Conservation (phyloP, 2,113 vertebrate genomes). For the Athene cunicularia region DNA sequence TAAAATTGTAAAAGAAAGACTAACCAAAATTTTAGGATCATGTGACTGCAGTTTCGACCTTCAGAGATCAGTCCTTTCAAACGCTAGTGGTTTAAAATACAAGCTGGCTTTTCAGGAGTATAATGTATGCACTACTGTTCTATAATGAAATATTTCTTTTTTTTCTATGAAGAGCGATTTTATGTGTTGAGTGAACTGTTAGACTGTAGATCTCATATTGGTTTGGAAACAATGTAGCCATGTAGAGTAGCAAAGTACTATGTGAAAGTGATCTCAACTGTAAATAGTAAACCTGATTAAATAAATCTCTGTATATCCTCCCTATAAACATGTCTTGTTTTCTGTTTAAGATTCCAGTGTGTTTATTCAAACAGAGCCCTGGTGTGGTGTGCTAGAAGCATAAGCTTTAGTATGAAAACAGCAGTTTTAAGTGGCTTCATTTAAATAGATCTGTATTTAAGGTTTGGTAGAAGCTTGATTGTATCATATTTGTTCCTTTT, state of each 20-base stretch:
- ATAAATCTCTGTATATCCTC: conserved; percentile 84
- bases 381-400: background rate
- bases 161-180: conserved; percentile 71
- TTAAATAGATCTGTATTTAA: background rate
- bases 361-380: background rate
- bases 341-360: background rate
- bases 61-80: conserved; percentile 69
- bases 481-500: background rate
- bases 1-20: conserved; percentile 33
- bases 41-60: conserved; percentile 57
- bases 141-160: conserved; percentile 74
- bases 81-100: conserved; percentile 69
- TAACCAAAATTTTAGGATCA: conserved; percentile 57
- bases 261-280: conserved; percentile 82
- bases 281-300: conserved; percentile 84
- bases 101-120: conserved; percentile 77
- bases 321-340: conserved; percentile 46
- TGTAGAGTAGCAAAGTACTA: conserved; percentile 75
- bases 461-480: background rate
- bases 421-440: background rate
- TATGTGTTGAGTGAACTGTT: conserved; percentile 75
- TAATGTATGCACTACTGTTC: conserved; percentile 81
- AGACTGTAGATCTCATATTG: conserved; percentile 71
- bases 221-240: conserved; percentile 77
- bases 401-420: background rate